Conservation (phyloP, 2,113 vertebrate species). For the Aramus guarauna region DNA sequence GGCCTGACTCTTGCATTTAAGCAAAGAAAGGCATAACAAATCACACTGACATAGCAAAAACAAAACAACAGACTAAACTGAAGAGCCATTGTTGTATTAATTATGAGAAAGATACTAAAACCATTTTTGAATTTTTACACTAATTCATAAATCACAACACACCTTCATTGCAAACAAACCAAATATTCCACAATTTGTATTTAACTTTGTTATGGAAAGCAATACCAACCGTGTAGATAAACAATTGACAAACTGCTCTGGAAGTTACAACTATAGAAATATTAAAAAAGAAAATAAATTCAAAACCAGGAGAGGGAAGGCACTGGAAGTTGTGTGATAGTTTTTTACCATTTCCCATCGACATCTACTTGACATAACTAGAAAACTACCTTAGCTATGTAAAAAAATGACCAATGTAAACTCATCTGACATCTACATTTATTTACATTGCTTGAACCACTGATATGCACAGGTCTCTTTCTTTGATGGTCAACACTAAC, state of each 20-base stretch:
- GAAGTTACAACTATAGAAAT: neutral
- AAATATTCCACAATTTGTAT: neutral
- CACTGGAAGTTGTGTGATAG: neutral
- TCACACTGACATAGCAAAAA: neutral
- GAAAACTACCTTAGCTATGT: neutral
- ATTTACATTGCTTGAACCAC: neutral
- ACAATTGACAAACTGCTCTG: neutral
- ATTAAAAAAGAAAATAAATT: neutral
- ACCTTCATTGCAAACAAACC: neutral
- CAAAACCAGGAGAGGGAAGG: neutral
- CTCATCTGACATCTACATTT: neutral
- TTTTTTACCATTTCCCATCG: neutral
- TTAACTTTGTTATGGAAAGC: neutral
- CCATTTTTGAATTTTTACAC: neutral
- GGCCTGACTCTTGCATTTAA: neutral
- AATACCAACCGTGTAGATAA: neutral
- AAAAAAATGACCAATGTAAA: neutral
- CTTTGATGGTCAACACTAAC: neutral
- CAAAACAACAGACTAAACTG: neutral
- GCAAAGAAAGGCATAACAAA: neutral
- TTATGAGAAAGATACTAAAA: neutral
- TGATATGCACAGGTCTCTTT: neutral
- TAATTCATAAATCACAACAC: neutral
- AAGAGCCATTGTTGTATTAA: neutral
- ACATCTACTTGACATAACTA: neutral